A percentile compares a stretch with the other conserved stretches of the same genome.
Evolutionary conservation across 2,888 invertebrate species (phyloP).

Genomic region (Alloscopus bannaensis): DNA sequence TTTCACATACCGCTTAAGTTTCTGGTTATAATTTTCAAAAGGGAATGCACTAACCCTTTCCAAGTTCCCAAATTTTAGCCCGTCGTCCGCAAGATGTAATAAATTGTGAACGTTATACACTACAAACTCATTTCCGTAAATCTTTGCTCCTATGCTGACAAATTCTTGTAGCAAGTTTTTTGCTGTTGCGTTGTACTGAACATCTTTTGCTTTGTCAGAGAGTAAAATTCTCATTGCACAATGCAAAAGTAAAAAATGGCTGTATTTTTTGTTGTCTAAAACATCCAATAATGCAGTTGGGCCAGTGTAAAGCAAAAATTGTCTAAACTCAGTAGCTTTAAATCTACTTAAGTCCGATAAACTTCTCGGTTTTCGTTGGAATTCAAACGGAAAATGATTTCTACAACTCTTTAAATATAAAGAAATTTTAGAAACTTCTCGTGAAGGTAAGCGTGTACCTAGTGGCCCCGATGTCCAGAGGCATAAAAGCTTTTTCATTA

Average conservation of each 20-base stretch:
- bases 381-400: neutral
- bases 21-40: conserved; percentile 31
- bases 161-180: neutral
- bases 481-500: neutral
- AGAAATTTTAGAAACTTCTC: neutral
- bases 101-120: conserved; percentile 20
- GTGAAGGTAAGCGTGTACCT: neutral
- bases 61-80: conserved; percentile 16
- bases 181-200: neutral
- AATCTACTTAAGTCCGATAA: conserved; percentile 36
- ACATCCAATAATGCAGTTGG: conserved; percentile 15
- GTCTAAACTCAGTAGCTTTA: conserved; percentile 55
- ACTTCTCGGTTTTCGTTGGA: conserved; percentile 45
- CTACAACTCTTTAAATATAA: neutral
- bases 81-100: conserved; percentile 21
- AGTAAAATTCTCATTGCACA: conserved; percentile 33
- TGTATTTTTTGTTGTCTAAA: conserved; percentile 16
- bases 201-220: neutral
- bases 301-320: conserved; percentile 44
- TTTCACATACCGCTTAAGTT: conserved; percentile 7
- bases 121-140: neutral
- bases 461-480: neutral
- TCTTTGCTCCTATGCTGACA: neutral
- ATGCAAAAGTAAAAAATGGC: conserved; percentile 51
- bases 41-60: conserved; percentile 22